Evolutionary conservation across 2,113 vertebrate species (phyloP).

Genomic region (Amazona guildingii): DNA sequence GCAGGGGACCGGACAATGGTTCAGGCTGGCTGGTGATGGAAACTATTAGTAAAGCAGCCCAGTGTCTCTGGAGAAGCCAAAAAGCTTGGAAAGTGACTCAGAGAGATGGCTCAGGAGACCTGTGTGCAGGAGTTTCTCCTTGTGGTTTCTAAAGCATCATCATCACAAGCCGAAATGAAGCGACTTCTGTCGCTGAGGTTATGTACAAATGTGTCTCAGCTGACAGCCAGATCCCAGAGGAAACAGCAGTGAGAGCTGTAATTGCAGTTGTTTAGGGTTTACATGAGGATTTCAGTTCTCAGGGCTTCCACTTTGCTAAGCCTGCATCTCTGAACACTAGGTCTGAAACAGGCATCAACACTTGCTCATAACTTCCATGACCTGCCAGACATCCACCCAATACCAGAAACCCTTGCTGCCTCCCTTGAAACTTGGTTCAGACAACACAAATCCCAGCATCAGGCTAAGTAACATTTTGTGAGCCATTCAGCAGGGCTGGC

Average conservation of each 20-base stretch:
- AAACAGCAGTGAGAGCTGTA: neutral
- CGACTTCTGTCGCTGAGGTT: neutral
- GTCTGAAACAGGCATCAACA: neutral
- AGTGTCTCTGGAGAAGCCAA: neutral
- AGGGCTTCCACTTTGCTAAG: neutral
- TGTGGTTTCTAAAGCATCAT: neutral
- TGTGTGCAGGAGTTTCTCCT: neutral
- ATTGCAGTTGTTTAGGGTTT: neutral
- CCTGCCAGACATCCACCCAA: neutral
- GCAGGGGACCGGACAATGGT: neutral
- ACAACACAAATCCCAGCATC: conserved; percentile 16
- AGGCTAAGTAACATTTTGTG: conserved; percentile 15
- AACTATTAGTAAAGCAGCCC: neutral
- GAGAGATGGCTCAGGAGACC: neutral
- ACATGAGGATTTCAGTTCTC: neutral
- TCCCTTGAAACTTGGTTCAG: neutral
- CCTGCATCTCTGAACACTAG: neutral
- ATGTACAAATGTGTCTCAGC: neutral
- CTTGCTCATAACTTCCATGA: neutral
- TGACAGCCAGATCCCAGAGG: neutral
- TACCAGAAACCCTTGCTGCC: neutral
- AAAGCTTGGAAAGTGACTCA: neutral
- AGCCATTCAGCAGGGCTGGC: conserved; percentile 18
- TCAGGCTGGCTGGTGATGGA: neutral
- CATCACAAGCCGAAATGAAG: neutral